Conservation (phyloP, 2,113 vertebrate species). For the Merops nubicus region DNA sequence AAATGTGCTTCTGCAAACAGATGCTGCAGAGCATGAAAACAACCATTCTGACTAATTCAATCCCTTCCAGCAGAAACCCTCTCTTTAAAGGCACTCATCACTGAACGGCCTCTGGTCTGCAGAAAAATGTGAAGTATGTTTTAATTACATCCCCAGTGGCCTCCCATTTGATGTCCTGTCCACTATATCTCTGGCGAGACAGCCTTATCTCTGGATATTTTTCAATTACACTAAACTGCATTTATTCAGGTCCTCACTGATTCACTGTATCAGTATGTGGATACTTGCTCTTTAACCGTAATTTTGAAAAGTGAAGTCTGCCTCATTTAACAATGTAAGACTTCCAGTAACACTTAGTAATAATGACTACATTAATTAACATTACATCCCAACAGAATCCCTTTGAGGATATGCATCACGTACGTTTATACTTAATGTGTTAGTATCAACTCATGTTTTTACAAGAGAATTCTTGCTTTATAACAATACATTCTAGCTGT, state of each 20-base stretch:
- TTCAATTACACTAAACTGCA: conserved; percentile 45
- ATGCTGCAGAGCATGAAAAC: conserved; percentile 56
- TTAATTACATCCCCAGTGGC: conserved; percentile 56
- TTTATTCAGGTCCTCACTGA: conserved; percentile 38
- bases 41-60: conserved; percentile 52
- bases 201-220: conserved; percentile 68
- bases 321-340: conserved; percentile 59
- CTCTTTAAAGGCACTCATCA: conserved; percentile 47
- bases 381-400: conserved; percentile 47
- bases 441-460: conserved; percentile 21
- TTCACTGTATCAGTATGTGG: conserved; percentile 9
- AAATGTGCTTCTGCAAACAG: conserved; percentile 28
- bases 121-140: conserved; percentile 69
- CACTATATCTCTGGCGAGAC: conserved; percentile 49
- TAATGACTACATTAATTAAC: conserved; percentile 61
- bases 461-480: conserved; percentile 28
- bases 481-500: background rate
- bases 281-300: background rate
- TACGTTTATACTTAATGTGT: background rate
- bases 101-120: conserved; percentile 37
- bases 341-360: conserved; percentile 38
- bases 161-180: conserved; percentile 55
- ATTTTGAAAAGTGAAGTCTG: conserved; percentile 55
- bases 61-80: conserved; percentile 44
- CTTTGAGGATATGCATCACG: background rate